These are phyloP conservation scores for Chaetops frenatus DNA, from an alignment of 2,113 vertebrate genomes.

Conservation along the genomic window DNA sequence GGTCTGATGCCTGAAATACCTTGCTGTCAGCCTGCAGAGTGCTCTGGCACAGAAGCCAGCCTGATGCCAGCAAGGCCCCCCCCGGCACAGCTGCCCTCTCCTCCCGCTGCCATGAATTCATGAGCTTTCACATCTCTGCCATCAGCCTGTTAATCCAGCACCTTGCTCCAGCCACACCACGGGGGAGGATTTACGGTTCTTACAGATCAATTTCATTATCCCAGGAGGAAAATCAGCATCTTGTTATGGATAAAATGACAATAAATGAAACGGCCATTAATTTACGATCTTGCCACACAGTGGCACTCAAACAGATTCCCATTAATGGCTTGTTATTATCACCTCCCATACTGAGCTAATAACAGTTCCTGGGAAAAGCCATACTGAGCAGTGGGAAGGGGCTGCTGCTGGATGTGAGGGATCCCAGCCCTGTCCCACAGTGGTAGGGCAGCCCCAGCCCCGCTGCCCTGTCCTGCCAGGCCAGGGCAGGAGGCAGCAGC, in stretches of 20 bases:
- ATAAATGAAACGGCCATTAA: constrained; percentile 50
- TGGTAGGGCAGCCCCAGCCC: not conserved
- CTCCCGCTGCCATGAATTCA: not conserved
- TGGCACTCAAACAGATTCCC: constrained; percentile 46
- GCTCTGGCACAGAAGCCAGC: fast-evolving
- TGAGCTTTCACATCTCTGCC: not conserved
- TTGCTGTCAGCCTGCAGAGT: fast-evolving
- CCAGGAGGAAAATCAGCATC: constrained; percentile 44
- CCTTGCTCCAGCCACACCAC: not conserved
- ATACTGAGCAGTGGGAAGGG: not conserved
- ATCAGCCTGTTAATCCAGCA: constrained; percentile 5
- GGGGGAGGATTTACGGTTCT: constrained; percentile 41
- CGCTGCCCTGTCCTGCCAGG: fast-evolving
- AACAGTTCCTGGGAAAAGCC: not conserved
- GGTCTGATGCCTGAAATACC: not conserved
- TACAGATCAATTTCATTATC: constrained; percentile 53
- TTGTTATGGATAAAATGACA: constrained; percentile 56
- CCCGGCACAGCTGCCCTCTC: fast-evolving
- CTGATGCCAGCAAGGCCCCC: not conserved
- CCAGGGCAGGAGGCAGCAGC: not conserved
- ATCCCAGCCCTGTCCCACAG: not conserved
- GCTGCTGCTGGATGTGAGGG: not conserved
- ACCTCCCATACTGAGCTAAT: constrained; percentile 13
- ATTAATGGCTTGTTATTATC: constrained; percentile 18
- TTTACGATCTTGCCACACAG: constrained; percentile 13